A percentile compares a stretch with the other conserved stretches of the same genome.
These are phyloP conservation scores for Protula sp. DNA, from an alignment of 2,888 invertebrate genomes.

Conservation along the genomic window DNA sequence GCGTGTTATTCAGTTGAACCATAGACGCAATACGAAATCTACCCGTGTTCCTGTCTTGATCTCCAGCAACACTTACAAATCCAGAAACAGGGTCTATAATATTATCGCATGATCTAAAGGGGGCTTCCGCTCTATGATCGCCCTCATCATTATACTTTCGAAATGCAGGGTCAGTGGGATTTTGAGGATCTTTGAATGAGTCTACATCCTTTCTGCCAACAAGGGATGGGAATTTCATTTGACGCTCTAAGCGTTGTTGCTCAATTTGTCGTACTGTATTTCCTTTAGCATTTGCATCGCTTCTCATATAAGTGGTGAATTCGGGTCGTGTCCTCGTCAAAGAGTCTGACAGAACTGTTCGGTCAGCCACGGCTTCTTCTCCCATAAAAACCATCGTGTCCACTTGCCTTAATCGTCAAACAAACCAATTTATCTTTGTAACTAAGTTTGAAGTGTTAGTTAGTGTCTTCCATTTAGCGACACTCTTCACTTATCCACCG, in stretches of 20 bases:
- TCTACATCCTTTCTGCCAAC: constrained; percentile 37
- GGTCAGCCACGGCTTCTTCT: constrained; percentile 6
- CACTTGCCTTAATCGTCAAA: too few relatives aligned
- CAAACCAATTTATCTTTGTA: too few relatives aligned
- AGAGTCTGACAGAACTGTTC: constrained; percentile 35
- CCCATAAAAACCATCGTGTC: too few relatives aligned
- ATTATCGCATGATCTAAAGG: constrained; percentile 43
- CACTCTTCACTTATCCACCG: too few relatives aligned
- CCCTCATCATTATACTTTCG: constrained; percentile 45
- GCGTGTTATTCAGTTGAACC: constrained; percentile 39
- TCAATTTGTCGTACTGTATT: constrained; percentile 39
- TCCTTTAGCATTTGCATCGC: constrained; percentile 39
- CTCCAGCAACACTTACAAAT: constrained; percentile 47
- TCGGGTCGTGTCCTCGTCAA: constrained; percentile 35
- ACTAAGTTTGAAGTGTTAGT: too few relatives aligned
- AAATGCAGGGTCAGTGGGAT: constrained; percentile 23
- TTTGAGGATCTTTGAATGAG: constrained; percentile 34
- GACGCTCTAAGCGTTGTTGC: constrained; percentile 35
- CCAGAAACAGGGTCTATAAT: constrained; percentile 50
- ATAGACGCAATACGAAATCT: constrained; percentile 35
- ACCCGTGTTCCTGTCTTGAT: constrained; percentile 44
- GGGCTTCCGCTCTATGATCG: constrained; percentile 37
- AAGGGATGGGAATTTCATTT: constrained; percentile 44
- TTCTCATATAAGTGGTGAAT: constrained; percentile 33
- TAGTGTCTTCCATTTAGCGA: too few relatives aligned